phyloP scores from a whole-genome alignment of 2,888 invertebrate genomes.

The Micropterix aruncella region DNA sequence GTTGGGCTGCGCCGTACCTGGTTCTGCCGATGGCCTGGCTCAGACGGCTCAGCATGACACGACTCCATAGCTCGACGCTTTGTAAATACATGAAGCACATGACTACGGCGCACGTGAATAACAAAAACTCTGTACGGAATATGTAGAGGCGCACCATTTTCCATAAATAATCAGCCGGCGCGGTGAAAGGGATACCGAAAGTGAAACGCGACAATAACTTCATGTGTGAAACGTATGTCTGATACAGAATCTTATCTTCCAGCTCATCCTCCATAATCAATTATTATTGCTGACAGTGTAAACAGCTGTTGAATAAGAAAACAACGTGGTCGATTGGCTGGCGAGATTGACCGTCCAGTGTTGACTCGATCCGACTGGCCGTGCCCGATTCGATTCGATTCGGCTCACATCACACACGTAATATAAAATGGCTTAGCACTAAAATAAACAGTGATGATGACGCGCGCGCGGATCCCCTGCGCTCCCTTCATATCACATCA shows the following conservation, averaged over 20 bases:
- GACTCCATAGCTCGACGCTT: constrained; percentile 73
- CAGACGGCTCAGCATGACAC: constrained; percentile 54
- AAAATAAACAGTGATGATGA: too few relatives aligned
- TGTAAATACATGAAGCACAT: constrained; percentile 68
- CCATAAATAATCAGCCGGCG: constrained; percentile 64
- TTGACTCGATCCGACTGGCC: too few relatives aligned
- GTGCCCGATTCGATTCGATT: too few relatives aligned
- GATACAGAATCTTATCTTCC: constrained; percentile 77
- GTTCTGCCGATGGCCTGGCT: constrained; percentile 50
- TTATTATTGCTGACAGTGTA: too few relatives aligned
- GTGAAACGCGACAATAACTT: constrained; percentile 71
- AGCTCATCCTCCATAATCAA: constrained; percentile 83
- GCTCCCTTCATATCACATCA: too few relatives aligned
- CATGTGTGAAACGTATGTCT: constrained; percentile 76
- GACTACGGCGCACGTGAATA: constrained; percentile 55
- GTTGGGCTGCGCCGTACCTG: constrained; percentile 40
- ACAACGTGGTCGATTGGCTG: too few relatives aligned
- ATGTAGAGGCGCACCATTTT: constrained; percentile 64
- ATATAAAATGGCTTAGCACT: too few relatives aligned
- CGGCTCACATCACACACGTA: too few relatives aligned
- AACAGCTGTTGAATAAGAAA: too few relatives aligned
- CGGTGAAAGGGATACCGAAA: constrained; percentile 64
- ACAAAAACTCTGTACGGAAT: constrained; percentile 65
- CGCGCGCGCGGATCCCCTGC: too few relatives aligned
- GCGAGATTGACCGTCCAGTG: too few relatives aligned